Conservation (phyloP, 2,113 vertebrate genomes). For the Varanus salvator region DNA sequence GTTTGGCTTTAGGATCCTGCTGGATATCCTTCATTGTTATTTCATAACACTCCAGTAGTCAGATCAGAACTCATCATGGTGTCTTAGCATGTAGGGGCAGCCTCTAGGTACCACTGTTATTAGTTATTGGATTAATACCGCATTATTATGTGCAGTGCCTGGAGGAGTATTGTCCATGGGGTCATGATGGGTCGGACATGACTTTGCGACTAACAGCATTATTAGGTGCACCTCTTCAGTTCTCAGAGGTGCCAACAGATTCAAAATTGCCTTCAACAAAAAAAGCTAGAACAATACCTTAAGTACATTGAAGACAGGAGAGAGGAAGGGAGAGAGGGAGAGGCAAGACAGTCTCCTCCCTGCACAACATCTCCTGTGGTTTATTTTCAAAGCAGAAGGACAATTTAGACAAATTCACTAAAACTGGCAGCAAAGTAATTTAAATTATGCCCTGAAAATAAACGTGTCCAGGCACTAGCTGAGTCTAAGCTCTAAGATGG, state of each 20-base stretch:
- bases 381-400: not conserved
- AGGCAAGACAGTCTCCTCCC: not conserved
- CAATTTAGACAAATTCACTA: not conserved
- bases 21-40: not conserved
- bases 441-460: not conserved
- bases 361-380: not conserved
- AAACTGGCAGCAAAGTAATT: not conserved
- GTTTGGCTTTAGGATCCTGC: not conserved
- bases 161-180: too few relatives aligned
- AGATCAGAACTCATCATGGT: not conserved
- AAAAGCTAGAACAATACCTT: not conserved
- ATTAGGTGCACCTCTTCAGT: not conserved
- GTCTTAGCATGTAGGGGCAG: not conserved
- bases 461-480: not conserved
- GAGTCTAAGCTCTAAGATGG: not conserved
- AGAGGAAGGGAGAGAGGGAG: not conserved
- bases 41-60: slow-evolving; percentile 14
- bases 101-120: not conserved
- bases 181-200: too few relatives aligned
- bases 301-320: not conserved
- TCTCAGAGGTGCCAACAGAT: not conserved
- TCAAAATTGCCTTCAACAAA: not conserved
- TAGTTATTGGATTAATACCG: not conserved
- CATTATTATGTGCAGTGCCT: not conserved
- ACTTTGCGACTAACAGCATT: too few relatives aligned